A percentile compares a stretch with the other conserved stretches of the same genome.
These are phyloP conservation scores for Cyprinodon variegatus DNA, from an alignment of 2,113 vertebrate species.

Conservation along the genomic window DNA sequence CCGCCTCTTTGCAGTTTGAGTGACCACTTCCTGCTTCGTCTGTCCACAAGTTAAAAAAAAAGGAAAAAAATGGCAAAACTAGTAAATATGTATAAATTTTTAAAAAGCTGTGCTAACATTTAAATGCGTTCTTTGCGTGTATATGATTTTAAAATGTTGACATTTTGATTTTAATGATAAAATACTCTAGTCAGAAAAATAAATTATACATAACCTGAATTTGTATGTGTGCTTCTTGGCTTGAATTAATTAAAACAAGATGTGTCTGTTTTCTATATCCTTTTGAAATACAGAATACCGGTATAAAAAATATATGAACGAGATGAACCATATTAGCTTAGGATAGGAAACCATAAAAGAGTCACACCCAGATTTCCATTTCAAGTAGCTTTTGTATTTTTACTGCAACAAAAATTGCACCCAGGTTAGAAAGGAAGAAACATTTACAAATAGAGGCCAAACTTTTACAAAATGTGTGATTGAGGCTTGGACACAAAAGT, in stretches of 20 bases:
- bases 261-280: too few species aligned
- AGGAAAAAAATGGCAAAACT: slow-evolving; percentile 67
- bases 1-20: slow-evolving; percentile 62
- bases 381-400: slow-evolving; percentile 83
- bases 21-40: slow-evolving; percentile 76
- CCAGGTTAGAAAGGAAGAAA: slow-evolving; percentile 66
- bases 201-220: slow-evolving; percentile 83
- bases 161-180: slow-evolving; percentile 95
- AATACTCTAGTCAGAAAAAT: slow-evolving; percentile 86
- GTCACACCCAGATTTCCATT: slow-evolving; percentile 24
- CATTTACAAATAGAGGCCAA: slow-evolving; percentile 74
- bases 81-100: slow-evolving; percentile 96
- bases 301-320: too few species aligned
- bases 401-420: slow-evolving; percentile 82
- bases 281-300: too few species aligned
- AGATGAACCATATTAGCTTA: background rate
- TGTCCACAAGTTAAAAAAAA: slow-evolving; percentile 73
- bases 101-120: slow-evolving; percentile 93
- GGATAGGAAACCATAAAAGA: background rate
- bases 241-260: background rate
- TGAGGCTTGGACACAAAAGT: slow-evolving; percentile 53
- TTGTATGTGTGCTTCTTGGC: slow-evolving; percentile 1
- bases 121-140: slow-evolving; percentile 88
- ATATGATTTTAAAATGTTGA: slow-evolving; percentile 96
- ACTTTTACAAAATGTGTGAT: slow-evolving; percentile 69